Evolutionary conservation across 2,888 invertebrate species (phyloP), one percentile per base, ranked within the genome.

Genomic region (Pristionchus entomophagus): DNA sequence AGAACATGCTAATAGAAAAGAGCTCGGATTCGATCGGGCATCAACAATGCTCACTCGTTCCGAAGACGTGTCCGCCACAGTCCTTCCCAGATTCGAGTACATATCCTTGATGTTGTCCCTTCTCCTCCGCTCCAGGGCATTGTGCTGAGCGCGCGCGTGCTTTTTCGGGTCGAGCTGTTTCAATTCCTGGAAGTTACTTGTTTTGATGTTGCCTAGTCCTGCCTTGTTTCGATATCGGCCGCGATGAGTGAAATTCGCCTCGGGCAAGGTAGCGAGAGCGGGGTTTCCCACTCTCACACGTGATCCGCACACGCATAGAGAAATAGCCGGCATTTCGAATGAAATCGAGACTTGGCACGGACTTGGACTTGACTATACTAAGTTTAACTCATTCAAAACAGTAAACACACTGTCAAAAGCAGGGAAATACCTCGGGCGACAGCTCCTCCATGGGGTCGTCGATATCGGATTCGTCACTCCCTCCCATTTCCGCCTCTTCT

Each of bases 71-170:
- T 92, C 91, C 0, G 91, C 90, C 12, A 92, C 90, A 19, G 91
- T 90, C 51, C 92, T 91, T 80, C 90, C 88, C 65, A 92, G 86
- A 80, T 89, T 89, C 35, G 88, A 87, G 87, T 92, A 92, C 91
- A 91, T 91, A 84, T 92, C 92, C 87, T 92, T 93, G 78, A 92
- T 92, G 62, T 92, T 92, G 87, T 93, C 92, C 10, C 92, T 84
- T n/a, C 92, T 86, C 22, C 92, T 81, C 45, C 92, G 73, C 84
- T 92, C 92, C 73, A 92, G 83, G 14, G 92, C 92, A 85, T 92
- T 92, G 86, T 92, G 92, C 69, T 92, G 92, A 1, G 92, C 92
- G 0, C 92, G 88, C 1, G 92, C 92, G 59, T 93, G 92, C 32
- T 88, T 86, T 38, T 85, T 85, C 8, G 85, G 85, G n/a, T 85